phyloP scores from a whole-genome alignment of 2,888 invertebrate species.

The Caenorhabditis becei region DNA sequence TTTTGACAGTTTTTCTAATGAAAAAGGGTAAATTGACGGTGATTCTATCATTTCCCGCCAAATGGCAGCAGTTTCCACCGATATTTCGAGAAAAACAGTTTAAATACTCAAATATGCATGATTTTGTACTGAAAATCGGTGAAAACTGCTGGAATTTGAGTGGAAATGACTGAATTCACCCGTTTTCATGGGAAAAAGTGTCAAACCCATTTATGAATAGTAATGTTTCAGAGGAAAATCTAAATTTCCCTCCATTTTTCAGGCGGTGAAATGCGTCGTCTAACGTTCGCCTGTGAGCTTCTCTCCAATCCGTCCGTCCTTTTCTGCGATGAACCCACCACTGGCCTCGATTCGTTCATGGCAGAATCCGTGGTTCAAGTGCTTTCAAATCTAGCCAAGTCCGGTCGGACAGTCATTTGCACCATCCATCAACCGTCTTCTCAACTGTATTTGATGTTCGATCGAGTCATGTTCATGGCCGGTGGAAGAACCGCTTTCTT shows the following conservation, averaged over 20 bases:
- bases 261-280: slow-evolving; percentile 86
- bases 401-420: slow-evolving; percentile 80
- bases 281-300: slow-evolving; percentile 92
- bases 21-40: slow-evolving; percentile 16
- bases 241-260: slow-evolving; percentile 83
- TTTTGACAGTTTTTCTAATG: too few species aligned
- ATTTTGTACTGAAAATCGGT: too few species aligned
- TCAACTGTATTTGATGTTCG: slow-evolving; percentile 79
- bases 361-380: slow-evolving; percentile 91
- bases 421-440: slow-evolving; percentile 82
- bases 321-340: slow-evolving; percentile 97
- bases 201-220: not conserved
- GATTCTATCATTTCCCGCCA: too few species aligned
- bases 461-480: slow-evolving; percentile 86
- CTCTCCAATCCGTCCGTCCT: slow-evolving; percentile 92
- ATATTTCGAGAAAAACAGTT: too few species aligned
- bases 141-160: too few species aligned
- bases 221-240: not conserved
- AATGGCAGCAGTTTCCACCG: too few species aligned
- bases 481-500: slow-evolving; percentile 91
- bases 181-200: too few species aligned
- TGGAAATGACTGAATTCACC: too few species aligned
- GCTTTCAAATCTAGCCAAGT: slow-evolving; percentile 78
- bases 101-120: too few species aligned
- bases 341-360: slow-evolving; percentile 95